Conservation (phyloP, 2,888 invertebrate genomes). For the Dryocosmus kuriphilus region DNA sequence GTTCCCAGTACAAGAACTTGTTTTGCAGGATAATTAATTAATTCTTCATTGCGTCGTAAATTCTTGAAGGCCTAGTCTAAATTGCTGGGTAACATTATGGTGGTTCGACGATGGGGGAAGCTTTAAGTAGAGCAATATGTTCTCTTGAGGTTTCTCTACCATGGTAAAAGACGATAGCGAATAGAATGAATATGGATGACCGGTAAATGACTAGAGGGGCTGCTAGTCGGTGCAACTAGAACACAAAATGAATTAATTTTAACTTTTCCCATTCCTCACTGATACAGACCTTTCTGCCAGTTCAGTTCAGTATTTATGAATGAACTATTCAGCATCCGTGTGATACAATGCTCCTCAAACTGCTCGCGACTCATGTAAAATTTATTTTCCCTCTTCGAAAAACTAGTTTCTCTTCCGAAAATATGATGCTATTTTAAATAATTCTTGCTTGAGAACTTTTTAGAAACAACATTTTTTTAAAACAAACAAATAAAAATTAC, state of each 20-base stretch:
- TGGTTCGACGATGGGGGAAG: neutral
- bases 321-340: slow-evolving; percentile 5
- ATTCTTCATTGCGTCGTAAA: slow-evolving; percentile 30
- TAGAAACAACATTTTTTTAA: neutral
- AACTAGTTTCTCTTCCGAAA: neutral
- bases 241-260: slow-evolving; percentile 57
- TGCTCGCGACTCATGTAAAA: slow-evolving; percentile 22
- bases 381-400: neutral
- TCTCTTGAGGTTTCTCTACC: slow-evolving; percentile 38
- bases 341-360: slow-evolving; percentile 26
- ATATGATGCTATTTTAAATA: neutral
- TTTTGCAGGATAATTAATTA: slow-evolving; percentile 23
- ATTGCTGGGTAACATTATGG: slow-evolving; percentile 35
- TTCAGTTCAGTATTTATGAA: slow-evolving; percentile 23
- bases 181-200: slow-evolving; percentile 69
- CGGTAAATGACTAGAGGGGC: slow-evolving; percentile 53
- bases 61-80: slow-evolving; percentile 21
- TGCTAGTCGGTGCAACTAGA: slow-evolving; percentile 26
- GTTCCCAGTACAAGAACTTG: neutral
- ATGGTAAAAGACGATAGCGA: slow-evolving; percentile 63
- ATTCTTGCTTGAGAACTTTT: neutral
- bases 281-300: slow-evolving; percentile 6
- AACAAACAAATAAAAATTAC: too few species aligned
- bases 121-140: slow-evolving; percentile 59
- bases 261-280: slow-evolving; percentile 51